Evolutionary conservation across 2,888 invertebrate genomes (phyloP), one percentile per base, ranked within the genome.

Genomic region (Stenolophus ochropezus): DNA sequence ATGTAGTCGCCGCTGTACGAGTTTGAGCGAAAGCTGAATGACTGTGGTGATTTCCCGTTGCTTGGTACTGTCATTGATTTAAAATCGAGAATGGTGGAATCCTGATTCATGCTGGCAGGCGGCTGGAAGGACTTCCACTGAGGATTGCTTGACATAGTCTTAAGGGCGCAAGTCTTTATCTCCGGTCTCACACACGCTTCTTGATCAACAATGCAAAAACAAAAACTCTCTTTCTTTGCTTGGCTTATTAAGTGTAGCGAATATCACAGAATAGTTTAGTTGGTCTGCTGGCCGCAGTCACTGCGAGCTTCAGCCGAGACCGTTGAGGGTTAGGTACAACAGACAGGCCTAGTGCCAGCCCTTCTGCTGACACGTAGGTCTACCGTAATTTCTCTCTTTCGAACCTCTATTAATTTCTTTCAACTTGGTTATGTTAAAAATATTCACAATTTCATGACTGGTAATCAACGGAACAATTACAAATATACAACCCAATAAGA

Each of bases 81-180:
- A 90, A 94, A 95, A 89, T 96, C 95, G 89, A 95, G 93, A 91
- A 95, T 93, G 88, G 95, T 93, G 87, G 93, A 92, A 90, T 96
- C 94, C 89, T 94, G 93, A 91, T 94, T 94, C 92, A 94, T 93
- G 92, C 93, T 93, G 86, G 89, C 89, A 91, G 95, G 95, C 95
- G 96, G 95, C 94, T 96, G 96, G 94, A 96, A 95, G 91, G 93
- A 93, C 92, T 94, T 95, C 95, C 95, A 95, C 94, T 95, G 95
- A 94, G 94, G 93, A 94, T 95, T 94, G 91, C 92, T 94, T 90
- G 94, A 94, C 95, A 95, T 94, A 87, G 88, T 88, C 87, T 86
- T 61, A 85, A 73, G 49, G 73, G 73, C 56, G 75, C 75, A 51
- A 75, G 75, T 76, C 71, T 83, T 85, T 77, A 27, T 21, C 20